Conservation (phyloP, 2,113 vertebrate genomes). For the Phaethornis superciliosus region DNA sequence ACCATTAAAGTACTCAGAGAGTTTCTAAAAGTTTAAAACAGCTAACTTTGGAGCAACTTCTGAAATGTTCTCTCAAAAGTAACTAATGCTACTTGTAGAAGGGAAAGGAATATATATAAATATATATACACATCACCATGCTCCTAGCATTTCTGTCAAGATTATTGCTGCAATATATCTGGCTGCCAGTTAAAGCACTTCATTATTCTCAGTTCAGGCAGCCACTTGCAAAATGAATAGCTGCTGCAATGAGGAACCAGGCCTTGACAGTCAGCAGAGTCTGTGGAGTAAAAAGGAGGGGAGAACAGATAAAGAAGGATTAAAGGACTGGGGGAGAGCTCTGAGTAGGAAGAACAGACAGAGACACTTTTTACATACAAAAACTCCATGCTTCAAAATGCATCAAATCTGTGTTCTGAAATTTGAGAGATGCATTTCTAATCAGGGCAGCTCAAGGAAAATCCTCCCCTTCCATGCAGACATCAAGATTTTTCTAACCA, state of each 20-base stretch:
- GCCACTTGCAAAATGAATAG: background rate
- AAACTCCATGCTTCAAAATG: accelerated
- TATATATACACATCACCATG: background rate
- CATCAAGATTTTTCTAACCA: background rate
- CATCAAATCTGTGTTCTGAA: background rate
- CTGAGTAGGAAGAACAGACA: background rate
- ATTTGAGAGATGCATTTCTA: background rate
- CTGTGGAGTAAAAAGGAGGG: accelerated
- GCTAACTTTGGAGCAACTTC: background rate
- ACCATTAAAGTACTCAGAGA: background rate
- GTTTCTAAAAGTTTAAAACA: background rate
- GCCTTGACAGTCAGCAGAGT: background rate
- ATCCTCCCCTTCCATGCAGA: background rate
- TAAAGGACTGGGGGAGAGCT: background rate
- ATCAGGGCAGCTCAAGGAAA: background rate
- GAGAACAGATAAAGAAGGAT: background rate
- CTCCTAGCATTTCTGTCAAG: accelerated
- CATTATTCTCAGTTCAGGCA: background rate
- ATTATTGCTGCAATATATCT: background rate
- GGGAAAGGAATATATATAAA: background rate
- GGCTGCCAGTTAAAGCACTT: background rate
- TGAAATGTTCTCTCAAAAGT: background rate
- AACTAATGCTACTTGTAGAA: background rate
- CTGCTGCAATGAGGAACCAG: background rate
- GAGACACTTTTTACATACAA: background rate